Percentiles rank a stretch among this genome's conserved stretches.
These are phyloP conservation scores for Limnothrissa miodon DNA, from an alignment of 2,113 vertebrate genomes.

Conservation along the genomic window DNA sequence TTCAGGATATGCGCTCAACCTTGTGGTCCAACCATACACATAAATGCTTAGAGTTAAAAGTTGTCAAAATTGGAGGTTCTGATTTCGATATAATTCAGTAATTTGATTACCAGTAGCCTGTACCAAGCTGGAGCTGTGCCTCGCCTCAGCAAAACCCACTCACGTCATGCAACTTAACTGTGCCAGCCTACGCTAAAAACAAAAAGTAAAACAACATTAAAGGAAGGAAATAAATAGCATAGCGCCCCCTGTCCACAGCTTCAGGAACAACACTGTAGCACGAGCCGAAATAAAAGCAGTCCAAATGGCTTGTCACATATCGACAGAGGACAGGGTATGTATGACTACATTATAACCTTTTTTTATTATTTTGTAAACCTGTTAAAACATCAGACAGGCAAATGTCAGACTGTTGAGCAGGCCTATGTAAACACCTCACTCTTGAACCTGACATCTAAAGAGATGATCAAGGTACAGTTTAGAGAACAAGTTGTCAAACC, in stretches of 20 bases:
- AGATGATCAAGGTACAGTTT: no score
- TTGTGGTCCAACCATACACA: conserved; percentile 24
- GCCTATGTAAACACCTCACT: conserved; percentile 31
- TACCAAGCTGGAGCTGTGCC: background rate
- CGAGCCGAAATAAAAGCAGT: background rate
- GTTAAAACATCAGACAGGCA: conserved; percentile 14
- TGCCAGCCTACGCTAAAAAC: background rate
- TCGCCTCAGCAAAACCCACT: conserved; percentile 30
- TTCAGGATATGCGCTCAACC: conserved; percentile 36
- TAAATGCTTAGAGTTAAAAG: conserved; percentile 32
- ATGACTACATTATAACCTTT: conserved; percentile 2
- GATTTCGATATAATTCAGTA: background rate
- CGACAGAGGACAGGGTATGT: conserved; percentile 21
- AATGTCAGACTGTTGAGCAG: conserved; percentile 14
- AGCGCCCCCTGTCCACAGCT: background rate
- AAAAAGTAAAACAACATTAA: conserved; percentile 19
- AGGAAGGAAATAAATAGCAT: conserved; percentile 34
- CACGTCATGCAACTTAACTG: conserved; percentile 16
- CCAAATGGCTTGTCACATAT: conserved; percentile 7
- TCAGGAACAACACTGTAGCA: background rate
- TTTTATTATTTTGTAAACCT: conserved; percentile 18
- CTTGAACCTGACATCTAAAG: background rate
- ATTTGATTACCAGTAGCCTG: background rate
- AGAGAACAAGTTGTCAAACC: no score
- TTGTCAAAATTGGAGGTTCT: background rate